Evolutionary conservation across 2,113 vertebrate genomes (phyloP), one percentile per base, ranked within the genome.

Genomic region (Pleuronectes platessa): DNA sequence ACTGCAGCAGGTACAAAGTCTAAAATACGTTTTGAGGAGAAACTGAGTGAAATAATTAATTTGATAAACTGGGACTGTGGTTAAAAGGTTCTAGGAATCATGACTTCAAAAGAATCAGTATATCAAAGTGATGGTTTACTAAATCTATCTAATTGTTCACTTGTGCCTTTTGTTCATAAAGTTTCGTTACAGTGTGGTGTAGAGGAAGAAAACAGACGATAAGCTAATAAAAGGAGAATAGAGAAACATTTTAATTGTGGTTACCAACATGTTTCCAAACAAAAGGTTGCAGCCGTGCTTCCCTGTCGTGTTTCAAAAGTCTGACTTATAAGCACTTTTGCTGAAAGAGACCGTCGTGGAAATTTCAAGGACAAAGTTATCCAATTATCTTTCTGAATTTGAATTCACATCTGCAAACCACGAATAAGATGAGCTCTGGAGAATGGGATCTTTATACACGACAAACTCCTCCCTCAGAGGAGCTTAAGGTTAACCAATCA

Each of bases 1-100:
- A 31, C 27, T 61, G 27, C 40, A 69, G 61, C 24, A 51, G 76
- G 71, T 66, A 53, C 69, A 83, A 86, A 83, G 84, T 83, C 24
- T 78, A 86, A 51, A 54, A 53, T 3, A 35, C 15, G 40, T 35
- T 72, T 35, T 27, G 12, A 67, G 47, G 13, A 13, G n/a, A 76
- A 27, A 49, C 58, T 23, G 21, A 20, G 9, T 58, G 20, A 67
- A 23, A 62, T 53, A 68, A 80, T 80, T 54, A 63, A 61, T 82
- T 68, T 74, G 65, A 49, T 61, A 7, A 74, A 66, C 17, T 35
- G 40, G 47, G 40, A 9, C 17, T 56, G 67, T 20, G 26, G 53
- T 9, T 45, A 47, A 47, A 47, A 5, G 45, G 14, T 47, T 47
- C 14, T 8, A 13, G n/a, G 11, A 66, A 61, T 24, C 37, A 18